These are phyloP conservation scores for Cyclargus thomasi DNA, from an alignment of 1,140 invertebrate species.

Conservation along the genomic window DNA sequence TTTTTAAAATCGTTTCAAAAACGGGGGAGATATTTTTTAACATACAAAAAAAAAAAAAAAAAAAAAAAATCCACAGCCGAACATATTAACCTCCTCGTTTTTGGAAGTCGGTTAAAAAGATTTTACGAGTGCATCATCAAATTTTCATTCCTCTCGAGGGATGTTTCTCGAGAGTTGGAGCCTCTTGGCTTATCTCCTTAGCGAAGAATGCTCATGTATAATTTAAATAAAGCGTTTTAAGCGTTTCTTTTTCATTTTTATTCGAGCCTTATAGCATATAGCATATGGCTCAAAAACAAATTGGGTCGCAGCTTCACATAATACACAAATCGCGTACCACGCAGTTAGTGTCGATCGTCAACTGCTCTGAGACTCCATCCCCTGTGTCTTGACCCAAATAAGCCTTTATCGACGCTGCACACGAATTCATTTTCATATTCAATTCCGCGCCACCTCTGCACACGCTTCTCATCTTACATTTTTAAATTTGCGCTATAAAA, in stretches of 20 bases:
- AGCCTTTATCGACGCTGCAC: conserved; percentile 1
- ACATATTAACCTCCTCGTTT: too few species aligned
- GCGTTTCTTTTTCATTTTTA: too few species aligned
- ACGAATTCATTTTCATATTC: not conserved
- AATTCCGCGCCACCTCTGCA: not conserved
- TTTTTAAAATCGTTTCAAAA: too few species aligned
- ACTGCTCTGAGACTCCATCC: not conserved
- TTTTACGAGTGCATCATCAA: conserved; percentile 8
- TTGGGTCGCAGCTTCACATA: not conserved
- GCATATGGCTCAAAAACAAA: not conserved
- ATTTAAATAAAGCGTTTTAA: too few species aligned
- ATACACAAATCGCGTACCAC: not conserved
- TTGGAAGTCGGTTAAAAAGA: too few species aligned
- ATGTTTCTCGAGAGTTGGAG: not conserved
- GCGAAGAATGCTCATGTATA: not conserved
- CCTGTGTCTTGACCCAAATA: not conserved
- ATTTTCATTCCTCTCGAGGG: conserved; percentile 8
- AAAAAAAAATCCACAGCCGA: too few species aligned
- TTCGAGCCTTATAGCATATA: not conserved
- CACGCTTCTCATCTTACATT: not conserved
- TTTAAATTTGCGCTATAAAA: not conserved
- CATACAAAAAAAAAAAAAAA: too few species aligned
- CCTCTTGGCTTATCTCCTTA: not conserved
- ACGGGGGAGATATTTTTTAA: too few species aligned
- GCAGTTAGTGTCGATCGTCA: not conserved